Evolutionary conservation across 2,888 invertebrate genomes (phyloP), one percentile per base, ranked within the genome.

Genomic region (Apodemia duryi): DNA sequence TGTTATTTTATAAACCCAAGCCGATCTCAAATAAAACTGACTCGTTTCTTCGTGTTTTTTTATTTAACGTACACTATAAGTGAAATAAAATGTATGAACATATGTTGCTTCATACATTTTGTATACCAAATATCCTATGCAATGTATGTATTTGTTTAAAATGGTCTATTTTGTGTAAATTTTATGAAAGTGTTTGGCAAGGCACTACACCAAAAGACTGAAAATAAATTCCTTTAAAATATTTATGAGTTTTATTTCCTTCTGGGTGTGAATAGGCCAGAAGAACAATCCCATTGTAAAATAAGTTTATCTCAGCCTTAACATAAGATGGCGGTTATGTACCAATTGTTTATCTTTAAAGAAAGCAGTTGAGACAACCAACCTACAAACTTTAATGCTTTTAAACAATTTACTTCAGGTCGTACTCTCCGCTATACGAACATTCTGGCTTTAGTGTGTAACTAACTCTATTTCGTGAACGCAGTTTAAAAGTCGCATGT

Each of bases 21-120:
- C 57, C 54, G 57, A 57, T 57, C 57, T 57, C 57, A 57, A 57
- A 57, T 57, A 57, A 57, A 57, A 57, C 10, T 57, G 57, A 57
- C 57, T 57, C 13, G 57, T 32, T 57, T 32, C 32, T 32, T 57
- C 6, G 32, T 32, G 57, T 54, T 57, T 54, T 54, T 57, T 57
- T 57, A 57, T 32, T 43, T 43, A 11, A 43, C 43, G 43, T 43
- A 43, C 43, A 43, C 43, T 43, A 43, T 11, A 43, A 43, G 43
- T 43, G 43, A 43, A 43, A 38, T 38, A 38, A 43, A 43, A 43
- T 43, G 11, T 43, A 43, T 43, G 43, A 43, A 13, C 11, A 11
- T 43, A 4, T 43, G 43, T 43, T 11, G 4, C 46, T 46, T 46
- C 46, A 46, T 46, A 46, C n/a, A 32, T 57, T 29, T 57, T 57